A percentile compares a stretch with the other conserved stretches of the same genome.
These are phyloP conservation scores for Chrysochloris asiatica DNA, from an alignment of 2,113 vertebrate species.

Conservation along the genomic window DNA sequence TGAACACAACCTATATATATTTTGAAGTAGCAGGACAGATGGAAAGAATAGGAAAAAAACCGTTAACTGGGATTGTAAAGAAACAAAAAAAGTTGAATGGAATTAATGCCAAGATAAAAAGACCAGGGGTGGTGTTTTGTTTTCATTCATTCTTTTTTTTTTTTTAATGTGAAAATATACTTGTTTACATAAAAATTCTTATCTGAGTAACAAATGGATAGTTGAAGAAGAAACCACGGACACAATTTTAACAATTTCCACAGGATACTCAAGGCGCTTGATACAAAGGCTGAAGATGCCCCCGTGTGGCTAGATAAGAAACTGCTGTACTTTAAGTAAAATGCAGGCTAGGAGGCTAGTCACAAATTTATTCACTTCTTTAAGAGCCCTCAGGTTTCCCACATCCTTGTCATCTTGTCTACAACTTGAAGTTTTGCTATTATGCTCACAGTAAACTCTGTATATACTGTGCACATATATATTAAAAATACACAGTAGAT, in stretches of 20 bases:
- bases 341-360: neutral
- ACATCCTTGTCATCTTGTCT: neutral
- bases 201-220: conserved; percentile 35
- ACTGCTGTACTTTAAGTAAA: neutral
- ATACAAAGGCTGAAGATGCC: conserved; percentile 49
- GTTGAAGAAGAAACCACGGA: conserved; percentile 52
- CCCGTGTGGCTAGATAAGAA: conserved; percentile 58
- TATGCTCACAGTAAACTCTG: neutral
- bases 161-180: conserved; percentile 36
- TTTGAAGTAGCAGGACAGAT: neutral
- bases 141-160: conserved; percentile 5
- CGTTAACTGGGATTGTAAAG: neutral
- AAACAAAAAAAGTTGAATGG: neutral
- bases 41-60: conserved; percentile 10
- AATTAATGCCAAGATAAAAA: conserved; percentile 31
- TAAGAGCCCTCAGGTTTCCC: neutral
- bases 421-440: neutral
- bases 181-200: conserved; percentile 60
- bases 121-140: neutral
- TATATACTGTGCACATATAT: neutral
- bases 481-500: no score
- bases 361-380: neutral
- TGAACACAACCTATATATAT: neutral
- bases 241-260: conserved; percentile 19
- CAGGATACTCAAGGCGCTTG: neutral